Evolutionary conservation across 1,140 invertebrate genomes (phyloP).

Genomic region (Leptinotarsa undecemlineata): DNA sequence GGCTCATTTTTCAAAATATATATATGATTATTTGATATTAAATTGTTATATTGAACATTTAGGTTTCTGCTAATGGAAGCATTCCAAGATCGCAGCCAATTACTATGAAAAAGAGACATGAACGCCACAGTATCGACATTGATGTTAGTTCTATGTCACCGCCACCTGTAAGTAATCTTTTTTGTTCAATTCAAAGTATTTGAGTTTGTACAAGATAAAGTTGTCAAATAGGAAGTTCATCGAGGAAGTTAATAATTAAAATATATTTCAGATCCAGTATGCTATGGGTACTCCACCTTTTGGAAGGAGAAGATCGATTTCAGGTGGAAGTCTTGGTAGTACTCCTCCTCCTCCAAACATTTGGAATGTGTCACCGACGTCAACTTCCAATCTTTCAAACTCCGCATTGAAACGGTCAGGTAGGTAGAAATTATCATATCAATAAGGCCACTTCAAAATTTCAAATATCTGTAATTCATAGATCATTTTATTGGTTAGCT

Average conservation of each 20-base stretch:
- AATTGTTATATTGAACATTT: constrained; percentile 5
- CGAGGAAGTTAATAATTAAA: neutral
- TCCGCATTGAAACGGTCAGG: constrained; percentile 76
- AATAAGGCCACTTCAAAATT: too few species aligned
- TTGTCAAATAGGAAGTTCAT: neutral
- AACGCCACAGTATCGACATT: constrained; percentile 64
- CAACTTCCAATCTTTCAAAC: constrained; percentile 59
- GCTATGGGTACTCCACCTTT: constrained; percentile 87
- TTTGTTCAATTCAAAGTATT: neutral
- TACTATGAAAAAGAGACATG: constrained; percentile 72
- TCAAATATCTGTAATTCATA: too few species aligned
- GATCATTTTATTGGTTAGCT: too few species aligned
- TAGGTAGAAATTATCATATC: constrained; percentile 43
- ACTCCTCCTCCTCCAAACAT: constrained; percentile 77
- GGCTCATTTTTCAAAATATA: too few species aligned
- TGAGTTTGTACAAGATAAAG: neutral
- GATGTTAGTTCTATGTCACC: constrained; percentile 86
- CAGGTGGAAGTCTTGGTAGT: constrained; percentile 68
- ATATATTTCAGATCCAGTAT: constrained; percentile 72
- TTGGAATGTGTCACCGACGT: constrained; percentile 76
- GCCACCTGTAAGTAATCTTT: constrained; percentile 69
- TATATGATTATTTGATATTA: too few species aligned
- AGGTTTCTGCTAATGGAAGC: constrained; percentile 50
- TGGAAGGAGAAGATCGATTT: constrained; percentile 67
- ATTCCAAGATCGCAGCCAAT: constrained; percentile 83